Evolutionary conservation across 1,140 invertebrate species (phyloP), one percentile per base, ranked within the genome.

Genomic region (Euwallacea similis): DNA sequence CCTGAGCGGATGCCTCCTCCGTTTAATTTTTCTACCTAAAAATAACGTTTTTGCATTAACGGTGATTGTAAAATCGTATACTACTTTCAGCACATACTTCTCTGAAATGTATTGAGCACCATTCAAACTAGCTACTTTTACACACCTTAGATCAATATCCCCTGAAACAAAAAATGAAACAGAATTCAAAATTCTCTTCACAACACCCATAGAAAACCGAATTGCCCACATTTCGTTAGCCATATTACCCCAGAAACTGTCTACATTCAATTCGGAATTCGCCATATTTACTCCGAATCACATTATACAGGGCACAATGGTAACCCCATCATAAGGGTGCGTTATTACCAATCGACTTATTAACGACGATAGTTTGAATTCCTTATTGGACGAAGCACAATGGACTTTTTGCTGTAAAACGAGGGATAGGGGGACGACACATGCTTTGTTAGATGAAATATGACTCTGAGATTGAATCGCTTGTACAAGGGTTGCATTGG

Each of bases 391-490:
- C 46, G 46, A 50, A 6, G 13, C 2, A 2, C 46, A 50, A 50
- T 13, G 6, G 46, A 50, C 46, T 50, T 13, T 13, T 33, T 33
- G 21, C 21, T 33, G 21, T 50, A 50, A 50, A 50, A 50, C 13
- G 46, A 50, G 46, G 46, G 46, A 3, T 50, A 50, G 46, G 46
- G 46, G 46, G 9, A 6, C 46, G 46, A 50, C 46, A 50, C 46
- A 50, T 50, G 46, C 46, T 50, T 50, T 50, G 46, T 50, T 13
- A 50, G 46, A 50, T 50, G 46, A 50, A 50, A 50, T 50, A 50
- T 50, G 9, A 50, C 21, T 33, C 21, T 33, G 21, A 33, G 21
- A 33, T 33, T 33, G 21, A 33, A 33, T 33, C 21, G 21, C 1
- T 33, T 33, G 21, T 33, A 4, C 21, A 33, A 33, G 21, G 1